These are phyloP conservation scores for Pseudococcus jackbeardsleyi DNA, from an alignment of 2,888 invertebrate genomes.

Conservation along the genomic window DNA sequence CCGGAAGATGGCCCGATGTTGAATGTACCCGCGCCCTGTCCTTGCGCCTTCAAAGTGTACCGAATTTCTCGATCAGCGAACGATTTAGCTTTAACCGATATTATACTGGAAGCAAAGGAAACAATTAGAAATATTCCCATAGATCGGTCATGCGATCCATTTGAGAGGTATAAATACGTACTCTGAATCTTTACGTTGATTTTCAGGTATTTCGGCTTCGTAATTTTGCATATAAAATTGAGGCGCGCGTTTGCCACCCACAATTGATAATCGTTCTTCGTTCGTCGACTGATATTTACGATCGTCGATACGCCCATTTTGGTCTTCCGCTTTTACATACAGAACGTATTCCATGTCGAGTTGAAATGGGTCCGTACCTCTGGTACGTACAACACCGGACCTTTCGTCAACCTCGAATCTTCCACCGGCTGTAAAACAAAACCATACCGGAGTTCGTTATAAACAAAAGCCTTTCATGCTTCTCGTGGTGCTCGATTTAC, in stretches of 20 bases:
- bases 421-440: slow-evolving; percentile 73
- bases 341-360: slow-evolving; percentile 96
- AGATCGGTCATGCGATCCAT: neutral
- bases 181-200: slow-evolving; percentile 97
- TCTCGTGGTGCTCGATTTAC: neutral
- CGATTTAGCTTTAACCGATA: slow-evolving; percentile 96
- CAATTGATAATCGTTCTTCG: slow-evolving; percentile 92
- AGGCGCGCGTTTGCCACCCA: slow-evolving; percentile 97
- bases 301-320: slow-evolving; percentile 93
- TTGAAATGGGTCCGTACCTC: slow-evolving; percentile 92
- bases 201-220: slow-evolving; percentile 95
- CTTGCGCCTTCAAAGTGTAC: slow-evolving; percentile 94
- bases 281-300: slow-evolving; percentile 90
- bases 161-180: slow-evolving; percentile 74
- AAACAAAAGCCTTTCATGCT: slow-evolving; percentile 7
- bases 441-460: slow-evolving; percentile 17
- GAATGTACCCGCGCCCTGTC: slow-evolving; percentile 92
- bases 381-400: slow-evolving; percentile 91
- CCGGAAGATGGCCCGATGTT: slow-evolving; percentile 95
- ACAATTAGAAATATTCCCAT: neutral
- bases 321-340: slow-evolving; percentile 96
- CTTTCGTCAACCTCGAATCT: slow-evolving; percentile 90
- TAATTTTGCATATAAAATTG: slow-evolving; percentile 98
- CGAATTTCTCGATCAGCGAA: slow-evolving; percentile 97
- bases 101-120: slow-evolving; percentile 80